Evolutionary conservation across 2,888 invertebrate genomes (phyloP), one percentile per base, ranked within the genome.

Genomic region (Parascotia fuliginaria): DNA sequence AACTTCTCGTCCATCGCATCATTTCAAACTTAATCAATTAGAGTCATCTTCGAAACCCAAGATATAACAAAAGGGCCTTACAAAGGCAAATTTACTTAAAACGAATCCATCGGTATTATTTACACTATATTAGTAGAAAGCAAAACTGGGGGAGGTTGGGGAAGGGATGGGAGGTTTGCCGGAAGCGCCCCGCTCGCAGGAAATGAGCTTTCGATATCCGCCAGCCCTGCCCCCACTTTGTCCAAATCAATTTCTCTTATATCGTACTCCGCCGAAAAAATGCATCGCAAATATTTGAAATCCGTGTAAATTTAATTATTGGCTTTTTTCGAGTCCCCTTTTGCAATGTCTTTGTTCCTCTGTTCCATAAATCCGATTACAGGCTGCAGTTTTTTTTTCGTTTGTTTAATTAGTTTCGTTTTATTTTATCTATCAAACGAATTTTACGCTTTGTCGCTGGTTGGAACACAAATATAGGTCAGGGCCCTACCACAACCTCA

Each of bases 181-280:
- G 79, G 78, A 77, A 75, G 75, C 72, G 58, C 65, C 68, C 64
- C 74, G 69, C 74, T 65, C 75, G 61, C 77, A 75, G 87, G 87
- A 88, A 87, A 86, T 87, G 85, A 87, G 87, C 83, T 79, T 83
- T 84, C 84, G 85, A 85, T 85, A 84, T 83, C 81, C 83, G 78
- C 70, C 7, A 12, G 31, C 70, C 72, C 65, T 72, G 70, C 68
- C 58, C 57, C 74, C 78, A 81, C 80, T 82, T 81, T 86, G 86
- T 83, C 83, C 83, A 77, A 87, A 87, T 87, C 87, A 86, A 88
- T 88, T 83, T 81, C 75, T 76, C 79, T 79, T 79, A 79, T 77
- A 70, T 7, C 13, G 45, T 50, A 33, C 37, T 42, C 33, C 48
- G 33, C 55, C 56, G 53, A 62, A 72, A 71, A 74, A 69, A 70